Evolutionary conservation across 2,113 vertebrate species (phyloP), one percentile per base, ranked within the genome.

Genomic region (Xenopus tropicalis): DNA sequence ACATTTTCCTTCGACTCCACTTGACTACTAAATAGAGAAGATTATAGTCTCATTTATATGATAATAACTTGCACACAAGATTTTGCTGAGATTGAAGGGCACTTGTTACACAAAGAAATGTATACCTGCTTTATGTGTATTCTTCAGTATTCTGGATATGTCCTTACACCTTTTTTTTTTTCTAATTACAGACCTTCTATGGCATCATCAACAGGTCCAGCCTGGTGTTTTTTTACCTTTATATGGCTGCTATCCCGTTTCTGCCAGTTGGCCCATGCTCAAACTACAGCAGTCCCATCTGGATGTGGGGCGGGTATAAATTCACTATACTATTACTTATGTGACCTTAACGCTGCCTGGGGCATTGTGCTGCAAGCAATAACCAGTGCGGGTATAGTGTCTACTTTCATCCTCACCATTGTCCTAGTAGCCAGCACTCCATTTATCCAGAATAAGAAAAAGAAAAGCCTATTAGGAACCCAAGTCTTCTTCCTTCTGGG

Each of bases 321-420:
- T 74, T 84, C 93, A 0, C 86, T 98, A 24, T 98, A 96, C 77
- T 95, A 89, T 85, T 93, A 94, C 79, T 91, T 99, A 70, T 99
- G 97, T 1, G 90, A 97, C 88, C 86, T 92, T 4, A 78, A 78
- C 0, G 85, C 83, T 0, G 91, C 80, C 0, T 99, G 97, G 97
- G 97, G 97, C 74, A 83, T 99, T 0, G 86, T 93, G n/a, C 3
- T 98, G 83, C 94, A 98, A 84, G 90, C 95, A 0, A 81, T 95
- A 1, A 93, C 95, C 0, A 87, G 90, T 0, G 89, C 92, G 0
- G 97, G 97, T 0, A 0, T 93, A 0, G 80, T 95, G 66, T 84
- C 86, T 67, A 86, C 86, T 24, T 85, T 98, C 0, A 88, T 98
- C 58, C 91, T 99, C 43, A 81, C 92, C 57, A 82, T 98, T 12